Percentiles rank a stretch among this genome's conserved stretches.
phyloP scores from a whole-genome alignment of 2,888 invertebrate species.

The Pachymerium ferrugineum region DNA sequence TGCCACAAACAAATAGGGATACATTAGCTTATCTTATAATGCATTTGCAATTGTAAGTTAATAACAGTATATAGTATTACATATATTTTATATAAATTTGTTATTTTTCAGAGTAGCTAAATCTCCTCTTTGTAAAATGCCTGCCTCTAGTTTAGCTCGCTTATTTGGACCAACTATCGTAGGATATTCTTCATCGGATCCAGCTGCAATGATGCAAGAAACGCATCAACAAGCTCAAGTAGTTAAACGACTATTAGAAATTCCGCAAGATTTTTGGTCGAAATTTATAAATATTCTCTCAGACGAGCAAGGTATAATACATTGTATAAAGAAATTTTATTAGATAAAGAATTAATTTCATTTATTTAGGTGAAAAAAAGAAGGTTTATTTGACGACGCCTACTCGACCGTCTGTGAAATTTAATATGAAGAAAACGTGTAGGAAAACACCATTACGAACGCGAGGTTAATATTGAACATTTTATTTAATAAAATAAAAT shows the following conservation, averaged over 20 bases:
- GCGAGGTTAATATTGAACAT: too few relatives aligned
- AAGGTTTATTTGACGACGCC: too few relatives aligned
- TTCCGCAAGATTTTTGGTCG: constrained; percentile 71
- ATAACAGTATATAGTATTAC: too few relatives aligned
- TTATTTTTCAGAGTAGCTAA: constrained; percentile 70
- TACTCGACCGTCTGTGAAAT: too few relatives aligned
- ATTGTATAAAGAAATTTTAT: too few relatives aligned
- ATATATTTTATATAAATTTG: too few relatives aligned
- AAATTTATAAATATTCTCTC: constrained; percentile 55
- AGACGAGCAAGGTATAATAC: too few relatives aligned
- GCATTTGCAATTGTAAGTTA: constrained; percentile 70
- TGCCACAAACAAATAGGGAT: constrained; percentile 90
- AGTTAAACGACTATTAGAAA: constrained; percentile 61
- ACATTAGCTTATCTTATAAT: constrained; percentile 86
- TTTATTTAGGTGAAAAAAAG: too few relatives aligned
- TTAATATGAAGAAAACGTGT: too few relatives aligned
- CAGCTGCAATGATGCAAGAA: constrained; percentile 66
- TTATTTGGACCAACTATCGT: constrained; percentile 92
- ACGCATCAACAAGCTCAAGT: constrained; percentile 61
- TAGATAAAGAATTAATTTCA: too few relatives aligned
- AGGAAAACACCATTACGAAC: too few relatives aligned
- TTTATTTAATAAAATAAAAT: too few relatives aligned
- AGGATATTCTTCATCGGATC: constrained; percentile 67
- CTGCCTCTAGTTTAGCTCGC: constrained; percentile 75
- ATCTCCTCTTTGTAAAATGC: constrained; percentile 84